phyloP scores from a whole-genome alignment of 2,113 vertebrate species.

The Cololabis saira region DNA sequence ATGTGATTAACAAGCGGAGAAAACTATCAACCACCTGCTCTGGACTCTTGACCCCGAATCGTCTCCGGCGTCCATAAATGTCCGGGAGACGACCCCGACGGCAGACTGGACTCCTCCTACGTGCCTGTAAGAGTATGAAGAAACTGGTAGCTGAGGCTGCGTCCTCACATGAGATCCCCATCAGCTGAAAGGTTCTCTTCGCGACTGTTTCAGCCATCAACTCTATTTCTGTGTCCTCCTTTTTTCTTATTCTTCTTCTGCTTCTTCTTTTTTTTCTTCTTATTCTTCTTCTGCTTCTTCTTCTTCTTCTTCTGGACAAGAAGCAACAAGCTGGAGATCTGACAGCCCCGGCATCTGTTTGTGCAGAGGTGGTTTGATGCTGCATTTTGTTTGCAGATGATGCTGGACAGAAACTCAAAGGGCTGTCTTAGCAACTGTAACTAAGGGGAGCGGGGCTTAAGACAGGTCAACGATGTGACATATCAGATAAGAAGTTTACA shows the following conservation, averaged over 20 bases:
- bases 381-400: slow-evolving; percentile 53
- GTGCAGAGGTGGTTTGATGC: slow-evolving; percentile 28
- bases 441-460: too few relatives aligned
- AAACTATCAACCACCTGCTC: slow-evolving; percentile 26
- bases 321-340: slow-evolving; percentile 50
- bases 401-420: slow-evolving; percentile 38
- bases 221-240: slow-evolving; percentile 14
- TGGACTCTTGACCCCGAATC: too few relatives aligned
- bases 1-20: slow-evolving; percentile 58
- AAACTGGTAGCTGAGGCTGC: background rate
- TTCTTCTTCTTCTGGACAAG: background rate
- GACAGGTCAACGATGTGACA: too few relatives aligned
- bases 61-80: slow-evolving; percentile 27
- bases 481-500: too few relatives aligned
- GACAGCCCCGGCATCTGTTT: slow-evolving; percentile 49
- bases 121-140: too few relatives aligned
- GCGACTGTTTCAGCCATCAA: slow-evolving; percentile 49
- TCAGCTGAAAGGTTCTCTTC: slow-evolving; percentile 32
- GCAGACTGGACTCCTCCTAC: too few relatives aligned
- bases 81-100: slow-evolving; percentile 21
- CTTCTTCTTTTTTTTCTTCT: background rate
- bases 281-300: background rate
- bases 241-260: slow-evolving; percentile 2
- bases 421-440: slow-evolving; percentile 5
- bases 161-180: slow-evolving; percentile 44